Base-by-base conservation (phyloP, 1,140 invertebrate genomes). In the Ceratina calcarata region DNA sequence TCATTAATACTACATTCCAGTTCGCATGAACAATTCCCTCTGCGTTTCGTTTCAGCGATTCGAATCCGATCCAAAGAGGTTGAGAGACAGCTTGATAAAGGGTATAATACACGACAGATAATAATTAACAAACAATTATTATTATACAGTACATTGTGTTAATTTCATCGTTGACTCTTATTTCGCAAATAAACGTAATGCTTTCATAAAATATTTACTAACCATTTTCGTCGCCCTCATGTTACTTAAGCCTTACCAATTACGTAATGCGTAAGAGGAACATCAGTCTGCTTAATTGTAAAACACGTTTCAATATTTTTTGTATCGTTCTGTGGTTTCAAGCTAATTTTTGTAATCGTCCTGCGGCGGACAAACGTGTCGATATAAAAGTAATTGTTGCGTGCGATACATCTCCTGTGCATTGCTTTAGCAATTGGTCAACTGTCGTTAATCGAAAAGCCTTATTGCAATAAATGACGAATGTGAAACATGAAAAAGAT, bases 151-250 rank as follows among this genome's bases (percentile, higher is more conserved):
- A 83, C 88, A 85, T 51, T 88, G 89, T 93, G 90, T 92, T 90
- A 91, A 91, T 89, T 91, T 87, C 84, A 86, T 83, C 75, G 81
- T 86, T 72, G 55, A 84, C 85, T 73, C 80, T 88, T 88, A 89
- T 87, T 91, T 90, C 78, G 88, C 89, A 91, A 93, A 92, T 92
- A 91, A 92, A 92, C 82, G 86, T 87, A 90, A 90, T 90, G 91
- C 90, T 92, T 91, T 91, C 75, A 88, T 88, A 89, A 83, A 80
- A 88, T 78, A 86, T 85, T 89, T 87, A 92, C 91, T 93, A 92
- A 93, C 91, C 79, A 88, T 89, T 86, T 85, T 89, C 70, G 45
- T 77, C 81, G 65, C 78, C 72, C 37, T 82, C 27, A 66, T 80
- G 81, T 84, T 49, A 53, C 37, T 69, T 77, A 72, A 79, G 83